Percentiles rank a stretch among this genome's conserved stretches.
phyloP scores from a whole-genome alignment of 2,113 vertebrate genomes.

The Morone chrysops region DNA sequence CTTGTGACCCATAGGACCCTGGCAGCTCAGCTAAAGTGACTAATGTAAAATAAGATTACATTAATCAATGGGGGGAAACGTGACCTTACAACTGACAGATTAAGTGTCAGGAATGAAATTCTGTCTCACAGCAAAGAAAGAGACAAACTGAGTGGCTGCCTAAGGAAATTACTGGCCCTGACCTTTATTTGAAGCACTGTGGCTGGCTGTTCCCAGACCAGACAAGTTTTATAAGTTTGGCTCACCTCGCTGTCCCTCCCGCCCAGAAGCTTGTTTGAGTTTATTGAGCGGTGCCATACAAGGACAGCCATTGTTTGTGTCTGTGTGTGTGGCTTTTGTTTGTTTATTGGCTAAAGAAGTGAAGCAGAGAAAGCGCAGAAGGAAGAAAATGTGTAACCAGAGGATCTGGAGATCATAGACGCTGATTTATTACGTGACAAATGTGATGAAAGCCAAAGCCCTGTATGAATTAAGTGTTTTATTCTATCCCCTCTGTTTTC shows the following conservation, averaged over 20 bases:
- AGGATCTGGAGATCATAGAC: neutral
- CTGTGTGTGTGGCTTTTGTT: slow-evolving; percentile 1
- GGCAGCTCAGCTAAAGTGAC: slow-evolving; percentile 67
- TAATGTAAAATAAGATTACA: slow-evolving; percentile 81
- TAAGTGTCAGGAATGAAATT: slow-evolving; percentile 79
- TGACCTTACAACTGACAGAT: slow-evolving; percentile 84
- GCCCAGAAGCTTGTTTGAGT: slow-evolving; percentile 66
- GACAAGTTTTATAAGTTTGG: slow-evolving; percentile 75
- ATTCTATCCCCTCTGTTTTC: neutral
- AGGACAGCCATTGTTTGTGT: slow-evolving; percentile 59
- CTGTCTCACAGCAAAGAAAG: slow-evolving; percentile 72
- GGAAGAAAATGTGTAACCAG: neutral
- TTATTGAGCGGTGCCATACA: slow-evolving; percentile 60
- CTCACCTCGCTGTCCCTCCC: slow-evolving; percentile 62
- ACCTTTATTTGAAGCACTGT: slow-evolving; percentile 76
- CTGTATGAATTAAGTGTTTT: slow-evolving; percentile 2
- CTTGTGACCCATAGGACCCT: slow-evolving; percentile 51
- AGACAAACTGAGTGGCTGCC: slow-evolving; percentile 70
- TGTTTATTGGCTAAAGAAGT: slow-evolving; percentile 18
- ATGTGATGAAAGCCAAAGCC: slow-evolving; percentile 13
- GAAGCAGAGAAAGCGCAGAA: slow-evolving; percentile 5
- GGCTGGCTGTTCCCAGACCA: slow-evolving; percentile 63
- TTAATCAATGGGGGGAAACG: slow-evolving; percentile 78
- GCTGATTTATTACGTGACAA: slow-evolving; percentile 21
- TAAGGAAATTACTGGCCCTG: slow-evolving; percentile 79